Percentiles rank a stretch among this genome's conserved stretches.
Conservation (phyloP, 2,113 vertebrate genomes). For the Chaetops frenatus region DNA sequence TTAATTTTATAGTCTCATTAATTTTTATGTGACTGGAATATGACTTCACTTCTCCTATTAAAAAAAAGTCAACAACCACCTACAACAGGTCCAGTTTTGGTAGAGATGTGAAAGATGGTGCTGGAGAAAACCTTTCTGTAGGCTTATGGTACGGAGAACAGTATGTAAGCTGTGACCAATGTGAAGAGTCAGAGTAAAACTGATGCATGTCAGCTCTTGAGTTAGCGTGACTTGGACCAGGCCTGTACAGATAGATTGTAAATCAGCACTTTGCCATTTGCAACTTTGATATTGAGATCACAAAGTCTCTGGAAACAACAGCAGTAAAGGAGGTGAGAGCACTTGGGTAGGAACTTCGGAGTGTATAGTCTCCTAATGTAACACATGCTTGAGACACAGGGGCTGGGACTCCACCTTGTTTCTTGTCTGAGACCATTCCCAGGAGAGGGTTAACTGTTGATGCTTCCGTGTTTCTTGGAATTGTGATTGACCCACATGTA, state of each 20-base stretch:
- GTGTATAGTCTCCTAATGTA: neutral
- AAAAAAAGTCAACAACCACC: neutral
- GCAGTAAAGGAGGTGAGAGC: neutral
- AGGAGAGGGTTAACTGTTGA: neutral
- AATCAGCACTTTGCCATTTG: neutral
- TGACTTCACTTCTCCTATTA: neutral
- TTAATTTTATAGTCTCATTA: neutral
- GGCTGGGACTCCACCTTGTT: neutral
- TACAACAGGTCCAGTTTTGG: neutral
- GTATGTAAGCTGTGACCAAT: neutral
- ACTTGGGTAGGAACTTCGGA: neutral
- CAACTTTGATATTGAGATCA: neutral
- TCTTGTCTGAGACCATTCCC: neutral
- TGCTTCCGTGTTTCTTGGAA: neutral
- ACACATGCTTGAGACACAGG: neutral
- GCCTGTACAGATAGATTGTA: fast-evolving
- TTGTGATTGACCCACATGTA: neutral
- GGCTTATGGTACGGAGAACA: neutral
- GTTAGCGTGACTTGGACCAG: fast-evolving
- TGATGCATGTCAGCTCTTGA: neutral
- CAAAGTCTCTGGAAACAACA: neutral
- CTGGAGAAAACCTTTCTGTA: neutral
- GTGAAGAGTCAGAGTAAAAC: neutral
- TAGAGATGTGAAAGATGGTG: neutral
- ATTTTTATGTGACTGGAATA: neutral